A percentile compares a stretch with the other conserved stretches of the same genome.
Evolutionary conservation across 1,140 invertebrate genomes (phyloP).

Genomic region (Palaemon carinicauda): DNA sequence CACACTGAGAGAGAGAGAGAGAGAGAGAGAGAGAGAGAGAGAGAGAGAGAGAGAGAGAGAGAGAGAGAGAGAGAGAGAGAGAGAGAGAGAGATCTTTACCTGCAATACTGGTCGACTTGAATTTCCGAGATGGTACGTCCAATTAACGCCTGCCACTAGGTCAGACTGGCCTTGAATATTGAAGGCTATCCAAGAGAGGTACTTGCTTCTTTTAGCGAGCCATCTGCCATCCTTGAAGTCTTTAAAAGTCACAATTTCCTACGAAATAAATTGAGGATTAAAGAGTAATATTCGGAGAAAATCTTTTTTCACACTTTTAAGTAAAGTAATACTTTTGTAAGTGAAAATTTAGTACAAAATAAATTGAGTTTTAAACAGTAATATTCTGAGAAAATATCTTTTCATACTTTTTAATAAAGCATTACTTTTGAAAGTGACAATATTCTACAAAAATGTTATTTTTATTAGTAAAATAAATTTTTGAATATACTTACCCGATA

Average conservation of each 20-base stretch:
- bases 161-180: conserved; percentile 13
- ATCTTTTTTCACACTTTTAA: too few species aligned
- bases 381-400: not conserved
- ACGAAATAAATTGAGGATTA: not conserved
- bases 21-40: not conserved
- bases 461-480: too few species aligned
- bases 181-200: conserved; percentile 18
- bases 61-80: not conserved
- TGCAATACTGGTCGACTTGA: conserved; percentile 18
- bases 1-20: not conserved
- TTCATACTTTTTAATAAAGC: too few species aligned
- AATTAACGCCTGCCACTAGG: not conserved
- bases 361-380: not conserved
- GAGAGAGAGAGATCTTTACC: not conserved
- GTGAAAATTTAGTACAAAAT: too few species aligned
- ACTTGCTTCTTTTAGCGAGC: conserved; percentile 17
- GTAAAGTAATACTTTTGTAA: too few species aligned
- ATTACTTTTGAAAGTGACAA: too few species aligned
- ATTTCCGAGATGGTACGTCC: conserved; percentile 28
- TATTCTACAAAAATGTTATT: too few species aligned
- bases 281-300: not conserved
- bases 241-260: conserved; percentile 18
- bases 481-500: too few species aligned
- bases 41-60: not conserved
- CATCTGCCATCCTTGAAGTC: conserved; percentile 42